phyloP scores from a whole-genome alignment of 2,113 vertebrate species.

The Pituophis catenifer region DNA sequence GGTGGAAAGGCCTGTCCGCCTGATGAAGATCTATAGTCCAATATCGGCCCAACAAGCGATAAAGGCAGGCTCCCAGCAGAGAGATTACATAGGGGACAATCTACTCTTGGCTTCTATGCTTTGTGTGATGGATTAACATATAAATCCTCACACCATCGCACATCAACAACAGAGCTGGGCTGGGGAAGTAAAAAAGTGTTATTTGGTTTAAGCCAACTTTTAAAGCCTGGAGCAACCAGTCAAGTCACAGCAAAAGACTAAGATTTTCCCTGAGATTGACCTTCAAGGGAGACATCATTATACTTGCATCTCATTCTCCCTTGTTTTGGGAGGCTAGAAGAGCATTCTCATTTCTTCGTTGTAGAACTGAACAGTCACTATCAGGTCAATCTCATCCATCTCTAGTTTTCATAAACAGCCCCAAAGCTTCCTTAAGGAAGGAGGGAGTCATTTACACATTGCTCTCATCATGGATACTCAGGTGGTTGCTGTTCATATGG shows the following conservation, averaged over 20 bases:
- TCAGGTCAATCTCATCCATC: background rate
- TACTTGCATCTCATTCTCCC: background rate
- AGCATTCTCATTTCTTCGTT: background rate
- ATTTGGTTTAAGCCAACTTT: conserved; percentile 9
- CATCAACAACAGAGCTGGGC: background rate
- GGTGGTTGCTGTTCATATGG: background rate
- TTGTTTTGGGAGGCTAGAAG: background rate
- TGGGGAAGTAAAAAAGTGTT: background rate
- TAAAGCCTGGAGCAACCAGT: background rate
- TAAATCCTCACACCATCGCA: conserved; percentile 26
- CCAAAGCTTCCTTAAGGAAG: background rate
- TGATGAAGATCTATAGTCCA: conserved; percentile 33
- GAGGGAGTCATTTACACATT: background rate
- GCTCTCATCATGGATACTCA: background rate
- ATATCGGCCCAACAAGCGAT: conserved; percentile 29
- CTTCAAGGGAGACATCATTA: background rate
- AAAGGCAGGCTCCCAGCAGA: conserved; percentile 33
- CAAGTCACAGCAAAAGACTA: background rate
- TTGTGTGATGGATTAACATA: conserved; percentile 32
- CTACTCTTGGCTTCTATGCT: conserved; percentile 11
- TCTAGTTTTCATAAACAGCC: background rate
- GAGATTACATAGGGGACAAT: conserved; percentile 29
- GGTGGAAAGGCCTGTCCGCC: conserved; percentile 28
- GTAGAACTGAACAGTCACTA: background rate
- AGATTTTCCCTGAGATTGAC: background rate